A percentile compares a stretch with the other conserved stretches of the same genome.
These are phyloP conservation scores for Chitala chitala DNA, from an alignment of 2,113 vertebrate species.

Conservation along the genomic window DNA sequence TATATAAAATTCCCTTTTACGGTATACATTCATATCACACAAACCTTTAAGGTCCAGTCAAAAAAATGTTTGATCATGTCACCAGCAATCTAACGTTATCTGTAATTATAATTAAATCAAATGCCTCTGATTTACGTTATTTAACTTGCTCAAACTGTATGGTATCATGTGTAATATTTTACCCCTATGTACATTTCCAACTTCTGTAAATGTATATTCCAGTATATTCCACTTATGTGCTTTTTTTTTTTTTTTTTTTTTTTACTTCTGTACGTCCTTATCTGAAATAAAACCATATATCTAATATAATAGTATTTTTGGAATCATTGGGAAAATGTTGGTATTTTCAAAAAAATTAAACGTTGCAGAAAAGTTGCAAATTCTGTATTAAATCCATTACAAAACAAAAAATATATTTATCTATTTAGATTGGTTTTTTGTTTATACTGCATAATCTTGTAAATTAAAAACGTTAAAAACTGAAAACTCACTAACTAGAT, in stretches of 20 bases:
- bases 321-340: too few species aligned
- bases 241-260: constrained; percentile 3
- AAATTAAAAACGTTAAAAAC: too few species aligned
- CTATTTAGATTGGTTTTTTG: too few species aligned
- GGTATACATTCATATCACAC: background rate
- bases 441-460: too few species aligned
- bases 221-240: constrained; percentile 2
- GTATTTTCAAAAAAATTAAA: background rate
- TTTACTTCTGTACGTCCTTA: background rate
- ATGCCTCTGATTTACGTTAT: background rate
- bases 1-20: background rate
- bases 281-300: background rate
- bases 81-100: background rate
- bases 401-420: background rate
- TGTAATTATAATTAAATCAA: background rate
- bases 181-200: background rate
- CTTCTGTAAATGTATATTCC: background rate
- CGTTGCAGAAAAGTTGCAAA: background rate
- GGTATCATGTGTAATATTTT: too few species aligned
- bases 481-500: too few species aligned
- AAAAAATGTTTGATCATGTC: background rate
- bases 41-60: background rate
- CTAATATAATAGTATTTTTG: background rate
- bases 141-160: background rate
- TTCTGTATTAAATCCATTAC: too few species aligned